phyloP scores from a whole-genome alignment of 2,888 invertebrate genomes.

The Thereva nobilitata region DNA sequence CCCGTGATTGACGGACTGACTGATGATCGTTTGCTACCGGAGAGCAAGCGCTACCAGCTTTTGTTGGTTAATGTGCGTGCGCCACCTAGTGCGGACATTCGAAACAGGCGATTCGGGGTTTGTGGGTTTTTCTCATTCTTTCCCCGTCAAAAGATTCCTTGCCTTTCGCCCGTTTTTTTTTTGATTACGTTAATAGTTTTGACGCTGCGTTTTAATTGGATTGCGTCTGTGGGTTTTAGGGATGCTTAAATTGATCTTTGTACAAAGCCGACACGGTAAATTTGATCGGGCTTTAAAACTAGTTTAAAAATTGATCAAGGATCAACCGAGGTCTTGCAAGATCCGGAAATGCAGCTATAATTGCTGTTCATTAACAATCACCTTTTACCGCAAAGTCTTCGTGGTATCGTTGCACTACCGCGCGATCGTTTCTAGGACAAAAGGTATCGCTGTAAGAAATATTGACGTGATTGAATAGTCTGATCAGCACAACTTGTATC shows the following conservation, averaged over 20 bases:
- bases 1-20: constrained; percentile 4
- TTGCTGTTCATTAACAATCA: too few species aligned
- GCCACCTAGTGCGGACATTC: constrained; percentile 24
- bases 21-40: constrained; percentile 40
- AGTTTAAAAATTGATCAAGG: not conserved
- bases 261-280: constrained; percentile 10
- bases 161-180: constrained; percentile 17
- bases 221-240: constrained; percentile 9
- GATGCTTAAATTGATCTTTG: constrained; percentile 26
- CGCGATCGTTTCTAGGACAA: too few species aligned
- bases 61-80: constrained; percentile 26
- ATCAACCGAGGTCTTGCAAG: not conserved
- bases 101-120: constrained; percentile 2
- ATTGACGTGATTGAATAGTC: too few species aligned
- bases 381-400: too few species aligned
- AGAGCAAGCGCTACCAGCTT: constrained; percentile 21
- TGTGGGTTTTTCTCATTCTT: constrained; percentile 24
- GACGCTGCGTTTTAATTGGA: constrained; percentile 31
- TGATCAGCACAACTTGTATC: too few species aligned
- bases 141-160: not conserved
- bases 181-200: constrained; percentile 26
- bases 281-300: constrained; percentile 18
- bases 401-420: too few species aligned
- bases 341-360: not conserved
- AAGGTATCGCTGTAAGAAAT: too few species aligned